Base-by-base conservation (phyloP, 2,888 invertebrate genomes). In the Microctonus brassicae region DNA sequence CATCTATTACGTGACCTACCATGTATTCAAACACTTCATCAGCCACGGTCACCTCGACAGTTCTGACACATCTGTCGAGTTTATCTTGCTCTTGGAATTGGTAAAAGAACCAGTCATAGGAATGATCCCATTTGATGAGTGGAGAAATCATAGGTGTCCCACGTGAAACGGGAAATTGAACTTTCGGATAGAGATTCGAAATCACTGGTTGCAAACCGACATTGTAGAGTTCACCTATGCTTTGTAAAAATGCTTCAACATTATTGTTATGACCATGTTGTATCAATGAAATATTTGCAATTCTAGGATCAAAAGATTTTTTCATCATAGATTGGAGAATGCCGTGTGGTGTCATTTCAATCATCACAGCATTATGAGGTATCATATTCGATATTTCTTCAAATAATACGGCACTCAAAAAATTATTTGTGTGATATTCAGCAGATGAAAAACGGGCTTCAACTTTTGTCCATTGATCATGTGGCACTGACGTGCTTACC, bases 341-440 rank as follows among this genome's bases (percentile, higher is more conserved):
- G 7, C 95, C 94, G 80, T 97, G 97, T 0, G 97, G 97, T 0
- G 97, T 96, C 67, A 97, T 92, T 88, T 97, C 97, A 75, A 97
- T 93, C 4, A 93, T 91, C 70, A 97, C 90, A 0, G 97, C 95
- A 83, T 96, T 93, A 62, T 91, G 90, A 1, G 95, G 96, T 78
- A 97, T 93, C 26, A 94, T 90, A 20, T 90, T 90, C 7, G 94
- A 90, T 0, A 95, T 94, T 87, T 97, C 97, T 83, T 96, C 95
- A 86, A 96, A 95, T 86, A 91, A 90, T 10, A 90, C 87, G 75
- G 88, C 82, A 89, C 90, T 94, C 84, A 95, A 86, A 26, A 96
- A 88, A 84, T 96, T 97, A 83, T 96, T 96, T 1, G 94, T 94
- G 83, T 96, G 95, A 85, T 98, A 98, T 78, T 95, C 95, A 1